Conservation (phyloP, 2,113 vertebrate species). For the Gasterosteus aculeatus region DNA sequence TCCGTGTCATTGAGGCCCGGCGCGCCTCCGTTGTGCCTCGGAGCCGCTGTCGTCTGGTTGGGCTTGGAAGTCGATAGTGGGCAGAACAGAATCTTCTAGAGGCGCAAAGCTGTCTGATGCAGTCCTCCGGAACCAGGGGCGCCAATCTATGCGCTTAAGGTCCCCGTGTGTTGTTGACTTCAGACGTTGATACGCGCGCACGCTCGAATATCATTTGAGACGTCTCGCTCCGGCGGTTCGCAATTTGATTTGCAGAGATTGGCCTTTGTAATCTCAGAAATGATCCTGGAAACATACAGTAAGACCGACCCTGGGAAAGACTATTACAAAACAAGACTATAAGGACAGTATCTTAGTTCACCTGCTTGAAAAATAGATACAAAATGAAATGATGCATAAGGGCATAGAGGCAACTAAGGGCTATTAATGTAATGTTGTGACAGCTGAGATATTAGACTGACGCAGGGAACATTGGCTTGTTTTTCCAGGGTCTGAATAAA, state of each 20-base stretch:
- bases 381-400: background rate
- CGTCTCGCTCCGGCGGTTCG: background rate
- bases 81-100: slow-evolving; percentile 1
- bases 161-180: background rate
- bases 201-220: background rate
- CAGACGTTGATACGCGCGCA: background rate
- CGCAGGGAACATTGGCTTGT: background rate
- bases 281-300: background rate
- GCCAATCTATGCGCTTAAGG: background rate
- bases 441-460: background rate
- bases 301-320: background rate
- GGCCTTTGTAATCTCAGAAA: background rate
- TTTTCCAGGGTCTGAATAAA: background rate
- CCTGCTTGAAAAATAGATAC: background rate
- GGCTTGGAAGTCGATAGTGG: slow-evolving; percentile 46
- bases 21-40: slow-evolving; percentile 41
- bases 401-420: background rate
- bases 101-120: background rate
- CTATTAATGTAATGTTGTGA: background rate
- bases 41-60: slow-evolving; percentile 40
- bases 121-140: background rate
- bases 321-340: background rate
- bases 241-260: background rate
- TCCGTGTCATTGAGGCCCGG: slow-evolving; percentile 46
- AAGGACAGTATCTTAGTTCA: background rate